Base-by-base conservation (phyloP, 2,113 vertebrate species). In the Zosterops japonicus region DNA sequence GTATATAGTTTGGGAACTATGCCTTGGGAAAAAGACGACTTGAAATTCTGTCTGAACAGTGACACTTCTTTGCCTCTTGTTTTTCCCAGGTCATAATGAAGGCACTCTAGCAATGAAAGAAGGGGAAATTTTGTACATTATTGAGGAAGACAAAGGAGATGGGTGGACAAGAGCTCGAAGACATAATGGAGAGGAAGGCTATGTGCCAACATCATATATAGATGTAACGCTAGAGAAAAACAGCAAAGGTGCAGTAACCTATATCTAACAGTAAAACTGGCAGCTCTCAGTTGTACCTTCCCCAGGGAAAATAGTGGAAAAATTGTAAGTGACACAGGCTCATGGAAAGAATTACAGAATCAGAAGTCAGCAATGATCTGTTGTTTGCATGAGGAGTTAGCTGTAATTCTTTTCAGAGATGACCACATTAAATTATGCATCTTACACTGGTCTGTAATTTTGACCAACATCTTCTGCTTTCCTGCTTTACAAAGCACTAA, bases 211-310 rank as follows among this genome's bases (percentile, higher is more conserved):
- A 14, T 99, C 99, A 90, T 99, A 99, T 96, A 99, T 99, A 98
- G 99, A 99, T 97, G 99, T 99, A 98, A 99, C 99, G 75, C 96
- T 99, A 98, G 99, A 99, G 98, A 99, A 98, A 98, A 99, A 98
- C 98, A 99, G 99, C 98, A 99, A 99, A 99, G 99, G 99, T 99
- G 99, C 99, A 97, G 99, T 99, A 98, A 99, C 99, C 97, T 99
- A 99, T 98, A 99, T 99, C 98, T 99, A 99, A 97, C 91, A 89
- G 61, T 97, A 97, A 96, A 87, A 88, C 80, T 83, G 90, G 80
- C 96, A 85, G 70, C 93, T 96, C 97, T 96, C 90, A 96, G n/a
- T 78, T 84, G 41, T 90, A 74, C 72, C 2, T 95, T 94, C 74
- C 56, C 69, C 68, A 87, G 83, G 75, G 79, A 72, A 93, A 94